Base-by-base conservation (phyloP, 2,797 vertebrate species). In the Erpetoichthys calabaricus region DNA sequence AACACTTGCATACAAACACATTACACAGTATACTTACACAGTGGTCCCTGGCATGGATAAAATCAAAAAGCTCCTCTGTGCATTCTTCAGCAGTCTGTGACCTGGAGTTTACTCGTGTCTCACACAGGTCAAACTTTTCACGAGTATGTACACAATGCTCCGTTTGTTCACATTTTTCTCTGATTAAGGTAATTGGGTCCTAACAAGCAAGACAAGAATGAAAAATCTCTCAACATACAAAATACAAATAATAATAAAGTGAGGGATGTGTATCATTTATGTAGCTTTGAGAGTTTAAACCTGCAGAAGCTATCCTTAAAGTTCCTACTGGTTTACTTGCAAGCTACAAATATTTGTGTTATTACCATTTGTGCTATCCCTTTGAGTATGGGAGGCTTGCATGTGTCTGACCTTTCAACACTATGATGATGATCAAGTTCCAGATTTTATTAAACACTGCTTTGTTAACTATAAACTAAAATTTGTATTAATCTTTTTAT, bases 31-130 rank as follows among this genome's bases (percentile, higher is more conserved):
- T 44, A 86, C 92, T 90, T 74, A 95, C 91, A 25, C 94, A 97
- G 70, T 95, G 92, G 72, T 94, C 93, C 62, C 90, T 79, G 57
- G 91, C 90, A 3, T 94, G 91, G 64, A 97, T 70, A 64, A 97
- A 94, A 62, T 97, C 91, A 47, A 97, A 91, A 3, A 97, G 87
- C 71, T 97, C 92, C 70, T 96, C 91, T 0, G 90, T 92, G 69
- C 93, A 97, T 3, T 90, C 82, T 65, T 97, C 92, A 6, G 53
- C 51, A 0, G 90, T 94, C 5, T 63, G 50, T 57, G 89, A 85
- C 54, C 80, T 76, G 42, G 91, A 88, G 50, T 71, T 62, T 4
- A 96, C 89, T 3, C 90, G 74, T 0, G 77, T 64, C 4, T 86
- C 80, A 44, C 93, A 97, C 4, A 62, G 6, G 63, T 92, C 87